phyloP scores from a whole-genome alignment of 2,888 invertebrate species.

The Pterostichus madidus region DNA sequence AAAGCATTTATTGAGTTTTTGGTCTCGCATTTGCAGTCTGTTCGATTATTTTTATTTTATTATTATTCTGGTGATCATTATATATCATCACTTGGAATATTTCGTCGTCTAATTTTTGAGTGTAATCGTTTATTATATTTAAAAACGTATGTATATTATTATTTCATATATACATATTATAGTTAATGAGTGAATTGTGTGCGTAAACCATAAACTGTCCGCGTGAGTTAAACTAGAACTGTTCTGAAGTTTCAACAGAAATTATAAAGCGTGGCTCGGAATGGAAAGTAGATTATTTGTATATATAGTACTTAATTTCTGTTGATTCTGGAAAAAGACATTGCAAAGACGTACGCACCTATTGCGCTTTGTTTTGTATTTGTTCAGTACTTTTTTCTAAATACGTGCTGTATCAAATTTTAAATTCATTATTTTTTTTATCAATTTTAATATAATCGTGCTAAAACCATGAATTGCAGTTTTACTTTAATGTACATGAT shows the following conservation, averaged over 20 bases:
- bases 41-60: slow-evolving; percentile 28
- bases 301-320: slow-evolving; percentile 52
- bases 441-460: background rate
- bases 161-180: slow-evolving; percentile 43
- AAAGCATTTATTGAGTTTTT: background rate
- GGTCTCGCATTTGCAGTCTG: background rate
- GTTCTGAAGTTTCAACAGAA: slow-evolving; percentile 46
- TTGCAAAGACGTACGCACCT: slow-evolving; percentile 23
- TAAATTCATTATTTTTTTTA: background rate
- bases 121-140: slow-evolving; percentile 45
- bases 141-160: slow-evolving; percentile 48
- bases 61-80: slow-evolving; percentile 22
- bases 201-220: slow-evolving; percentile 26
- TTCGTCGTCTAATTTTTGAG: slow-evolving; percentile 37
- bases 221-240: slow-evolving; percentile 15
- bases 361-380: slow-evolving; percentile 33
- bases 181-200: slow-evolving; percentile 42
- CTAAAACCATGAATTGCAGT: background rate
- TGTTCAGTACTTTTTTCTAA: slow-evolving; percentile 27
- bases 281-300: slow-evolving; percentile 22
- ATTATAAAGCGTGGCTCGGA: slow-evolving; percentile 22
- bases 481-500: background rate
- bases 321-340: slow-evolving; percentile 42
- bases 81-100: slow-evolving; percentile 15
- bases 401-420: background rate